These are phyloP conservation scores for Varroa destructor DNA, from an alignment of 1,140 invertebrate species.

Conservation along the genomic window DNA sequence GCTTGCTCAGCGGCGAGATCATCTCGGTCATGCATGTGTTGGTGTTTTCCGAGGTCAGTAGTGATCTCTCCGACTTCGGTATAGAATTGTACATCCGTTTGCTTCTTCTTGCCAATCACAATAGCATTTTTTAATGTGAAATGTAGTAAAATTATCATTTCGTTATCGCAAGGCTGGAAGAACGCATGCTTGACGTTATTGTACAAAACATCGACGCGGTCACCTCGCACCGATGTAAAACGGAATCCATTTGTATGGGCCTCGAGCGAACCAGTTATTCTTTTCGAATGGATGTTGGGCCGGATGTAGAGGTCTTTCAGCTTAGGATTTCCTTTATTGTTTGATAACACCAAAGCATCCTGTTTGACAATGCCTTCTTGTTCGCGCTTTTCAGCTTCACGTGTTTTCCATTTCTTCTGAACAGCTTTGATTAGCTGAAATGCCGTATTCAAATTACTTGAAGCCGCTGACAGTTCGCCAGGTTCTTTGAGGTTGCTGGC, in stretches of 20 bases:
- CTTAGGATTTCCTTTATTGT: constrained; percentile 95
- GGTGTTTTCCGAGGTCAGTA: constrained; percentile 96
- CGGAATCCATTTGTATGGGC: constrained; percentile 92
- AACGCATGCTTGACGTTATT: constrained; percentile 99
- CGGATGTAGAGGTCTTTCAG: constrained; percentile 95
- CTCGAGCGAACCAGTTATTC: constrained; percentile 79
- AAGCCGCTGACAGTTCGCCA: constrained; percentile 84
- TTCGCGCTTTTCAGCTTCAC: constrained; percentile 94
- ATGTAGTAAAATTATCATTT: constrained; percentile 98
- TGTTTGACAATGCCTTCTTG: constrained; percentile 94
- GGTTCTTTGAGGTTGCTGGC: constrained; percentile 95
- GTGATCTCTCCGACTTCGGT: constrained; percentile 99
- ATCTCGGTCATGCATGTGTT: constrained; percentile 98
- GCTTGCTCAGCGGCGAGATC: constrained; percentile 96
- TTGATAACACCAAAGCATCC: constrained; percentile 85
- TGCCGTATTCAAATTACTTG: constrained; percentile 87
- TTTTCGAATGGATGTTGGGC: constrained; percentile 83
- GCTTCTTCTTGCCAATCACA: constrained; percentile 98
- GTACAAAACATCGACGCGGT: constrained; percentile 97
- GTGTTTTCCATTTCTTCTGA: constrained; percentile 94
- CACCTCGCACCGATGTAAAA: constrained; percentile 91
- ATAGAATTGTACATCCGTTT: constrained; percentile 97
- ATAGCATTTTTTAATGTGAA: constrained; percentile 98
- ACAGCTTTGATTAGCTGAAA: constrained; percentile 97
- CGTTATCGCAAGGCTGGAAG: constrained; percentile 97